These are phyloP conservation scores for Pollimyrus isidori DNA, from an alignment of 2,113 vertebrate genomes.

Conservation along the genomic window DNA sequence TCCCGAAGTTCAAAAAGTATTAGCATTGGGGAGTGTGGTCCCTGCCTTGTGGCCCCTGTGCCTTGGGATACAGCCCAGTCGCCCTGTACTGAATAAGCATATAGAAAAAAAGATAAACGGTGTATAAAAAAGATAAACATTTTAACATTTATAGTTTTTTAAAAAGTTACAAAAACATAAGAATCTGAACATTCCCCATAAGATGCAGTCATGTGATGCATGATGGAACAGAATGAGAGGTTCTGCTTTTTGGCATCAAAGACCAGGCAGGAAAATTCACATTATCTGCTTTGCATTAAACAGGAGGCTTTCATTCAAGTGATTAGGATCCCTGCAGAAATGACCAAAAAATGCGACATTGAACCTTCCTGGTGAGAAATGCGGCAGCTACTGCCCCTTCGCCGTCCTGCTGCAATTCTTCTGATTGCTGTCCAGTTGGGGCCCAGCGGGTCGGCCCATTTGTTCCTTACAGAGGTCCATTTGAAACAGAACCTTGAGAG, in stretches of 20 bases:
- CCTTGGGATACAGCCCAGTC: background rate
- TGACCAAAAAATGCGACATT: background rate
- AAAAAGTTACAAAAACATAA: background rate
- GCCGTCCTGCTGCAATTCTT: background rate
- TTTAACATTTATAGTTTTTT: background rate
- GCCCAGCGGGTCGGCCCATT: background rate
- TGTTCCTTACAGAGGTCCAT: background rate
- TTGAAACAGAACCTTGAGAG: background rate
- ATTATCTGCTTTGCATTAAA: background rate
- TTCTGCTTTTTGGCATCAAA: background rate
- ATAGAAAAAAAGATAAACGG: background rate
- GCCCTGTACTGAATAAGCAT: background rate
- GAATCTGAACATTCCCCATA: background rate
- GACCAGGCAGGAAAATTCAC: background rate
- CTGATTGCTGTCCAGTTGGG: background rate
- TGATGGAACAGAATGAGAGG: background rate
- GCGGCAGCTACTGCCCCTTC: background rate
- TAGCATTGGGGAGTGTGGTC: background rate
- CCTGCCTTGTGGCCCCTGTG: background rate
- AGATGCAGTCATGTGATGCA: background rate
- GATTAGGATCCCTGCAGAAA: conserved; percentile 5
- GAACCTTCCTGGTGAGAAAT: background rate
- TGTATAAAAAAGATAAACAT: background rate
- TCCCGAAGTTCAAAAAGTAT: background rate
- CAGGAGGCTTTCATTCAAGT: background rate